Evolutionary conservation across 2,797 vertebrate genomes (phyloP).

Genomic region (Meda fulgida): DNA sequence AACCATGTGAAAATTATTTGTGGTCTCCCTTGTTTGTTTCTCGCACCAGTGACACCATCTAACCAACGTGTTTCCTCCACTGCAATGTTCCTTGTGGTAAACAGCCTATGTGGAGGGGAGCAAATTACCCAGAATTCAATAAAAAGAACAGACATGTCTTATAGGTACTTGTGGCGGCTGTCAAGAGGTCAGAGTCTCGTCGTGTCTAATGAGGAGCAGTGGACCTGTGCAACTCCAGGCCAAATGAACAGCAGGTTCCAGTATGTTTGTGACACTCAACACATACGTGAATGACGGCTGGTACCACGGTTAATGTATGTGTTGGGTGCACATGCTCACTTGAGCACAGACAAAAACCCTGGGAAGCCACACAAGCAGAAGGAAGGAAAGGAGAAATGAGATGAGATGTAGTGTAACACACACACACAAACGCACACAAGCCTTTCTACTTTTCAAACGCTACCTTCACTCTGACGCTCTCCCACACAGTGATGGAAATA

Average conservation of each 20-base stretch:
- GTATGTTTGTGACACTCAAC: slow-evolving; percentile 28
- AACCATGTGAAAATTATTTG: slow-evolving; percentile 24
- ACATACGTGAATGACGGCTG: slow-evolving; percentile 25
- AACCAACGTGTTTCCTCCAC: slow-evolving; percentile 37
- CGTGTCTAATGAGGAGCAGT: slow-evolving; percentile 44
- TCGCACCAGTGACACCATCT: slow-evolving; percentile 16
- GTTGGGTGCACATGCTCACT: slow-evolving; percentile 18
- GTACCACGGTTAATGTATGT: slow-evolving; percentile 24
- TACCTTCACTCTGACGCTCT: neutral
- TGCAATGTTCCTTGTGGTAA: slow-evolving; percentile 32
- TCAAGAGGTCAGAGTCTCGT: slow-evolving; percentile 31
- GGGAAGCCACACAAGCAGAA: neutral
- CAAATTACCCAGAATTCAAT: slow-evolving; percentile 37
- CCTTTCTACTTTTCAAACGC: slow-evolving; percentile 12
- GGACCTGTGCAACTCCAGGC: slow-evolving; percentile 27
- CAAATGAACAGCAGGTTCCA: slow-evolving; percentile 28
- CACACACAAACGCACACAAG: neutral
- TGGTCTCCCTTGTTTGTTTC: slow-evolving; percentile 13
- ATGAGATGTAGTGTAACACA: neutral
- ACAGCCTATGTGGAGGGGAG: slow-evolving; percentile 9
- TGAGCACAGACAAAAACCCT: slow-evolving; percentile 9
- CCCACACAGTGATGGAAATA: slow-evolving; percentile 41
- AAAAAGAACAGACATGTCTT: slow-evolving; percentile 37
- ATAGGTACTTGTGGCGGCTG: slow-evolving; percentile 30
- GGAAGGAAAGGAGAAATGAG: slow-evolving; percentile 10